Base-by-base conservation (phyloP, 1,140 invertebrate genomes). In the Globodera ellingtonae region DNA sequence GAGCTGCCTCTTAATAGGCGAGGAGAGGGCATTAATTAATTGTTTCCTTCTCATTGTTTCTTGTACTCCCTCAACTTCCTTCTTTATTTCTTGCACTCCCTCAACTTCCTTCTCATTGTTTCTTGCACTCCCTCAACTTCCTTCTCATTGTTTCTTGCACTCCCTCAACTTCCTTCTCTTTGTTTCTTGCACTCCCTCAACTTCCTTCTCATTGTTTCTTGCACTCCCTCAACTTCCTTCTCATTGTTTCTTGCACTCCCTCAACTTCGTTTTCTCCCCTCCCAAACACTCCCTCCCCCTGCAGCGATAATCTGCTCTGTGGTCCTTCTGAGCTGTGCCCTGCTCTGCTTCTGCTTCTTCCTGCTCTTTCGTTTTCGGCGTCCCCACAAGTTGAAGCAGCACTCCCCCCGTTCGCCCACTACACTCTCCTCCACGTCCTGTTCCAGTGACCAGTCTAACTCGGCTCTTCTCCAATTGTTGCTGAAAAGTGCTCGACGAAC, bases 381-480 rank as follows among this genome's bases (percentile, higher is more conserved):
- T 15, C 46, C 21, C n/a, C 15, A 13, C 48, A 62, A 13, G 6
- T 21, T 35, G 8, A 73, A 73, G 15, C 59, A 24, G 66, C 56
- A 7, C 47, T 56, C 46, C 8, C 46, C 65, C 75, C 69, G 47
- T 48, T 35, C 62, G 44, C 66, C 74, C 5, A 52, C 24, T 8
- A 44, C 75, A 0, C 46, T 18, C 47, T 48, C 65, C 15, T 67
- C 21, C 50, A 18, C 13, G 15, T 66, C 59, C 52, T n/a, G 24
- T 47, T 67, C n/a, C 48, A 48, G n/a, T 48, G 13, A 62, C 13
- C 44, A 77, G 10, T 65, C 52, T 9, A 77, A 77, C 13, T 77
- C 75, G 48, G 21, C 67, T 47, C 69, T 77, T 24, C 44, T 69
- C 46, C 75, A 77, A 77, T 50, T 67, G 69, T 48, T 77, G 69